Evolutionary conservation across 2,888 invertebrate species (phyloP).

Genomic region (Octonoba sinensis): DNA sequence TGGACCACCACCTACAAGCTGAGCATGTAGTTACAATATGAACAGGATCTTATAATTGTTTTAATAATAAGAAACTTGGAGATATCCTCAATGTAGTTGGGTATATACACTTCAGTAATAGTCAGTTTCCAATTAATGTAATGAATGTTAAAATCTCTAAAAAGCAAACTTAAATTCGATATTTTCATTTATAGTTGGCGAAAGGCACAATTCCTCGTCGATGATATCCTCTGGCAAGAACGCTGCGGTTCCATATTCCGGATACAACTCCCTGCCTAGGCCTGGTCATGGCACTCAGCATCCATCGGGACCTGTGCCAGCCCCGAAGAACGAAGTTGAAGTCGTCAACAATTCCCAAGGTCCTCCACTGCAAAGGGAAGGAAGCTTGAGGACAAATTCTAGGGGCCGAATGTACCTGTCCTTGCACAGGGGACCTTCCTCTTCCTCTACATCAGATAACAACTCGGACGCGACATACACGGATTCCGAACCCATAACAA

Average conservation of each 20-base stretch:
- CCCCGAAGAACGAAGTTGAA: slow-evolving; percentile 25
- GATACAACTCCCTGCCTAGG: slow-evolving; percentile 50
- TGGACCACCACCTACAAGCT: no score
- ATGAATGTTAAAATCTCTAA: no score
- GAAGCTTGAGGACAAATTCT: slow-evolving; percentile 15
- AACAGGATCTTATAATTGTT: no score
- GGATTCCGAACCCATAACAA: slow-evolving; percentile 64
- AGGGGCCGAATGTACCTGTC: slow-evolving; percentile 58
- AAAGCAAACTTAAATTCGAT: background rate
- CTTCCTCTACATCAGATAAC: slow-evolving; percentile 66
- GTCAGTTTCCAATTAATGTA: background rate
- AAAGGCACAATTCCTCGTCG: slow-evolving; percentile 25
- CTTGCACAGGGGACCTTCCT: slow-evolving; percentile 65
- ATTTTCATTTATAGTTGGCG: background rate
- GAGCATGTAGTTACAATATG: no score
- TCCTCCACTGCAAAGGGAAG: slow-evolving; percentile 34
- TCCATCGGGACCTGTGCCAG: background rate
- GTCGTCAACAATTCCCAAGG: slow-evolving; percentile 28
- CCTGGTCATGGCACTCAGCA: slow-evolving; percentile 32
- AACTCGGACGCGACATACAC: slow-evolving; percentile 65
- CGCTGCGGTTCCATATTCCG: slow-evolving; percentile 21
- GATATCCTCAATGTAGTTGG: no score
- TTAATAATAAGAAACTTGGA: no score
- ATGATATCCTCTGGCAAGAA: slow-evolving; percentile 20
- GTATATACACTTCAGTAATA: no score